A percentile compares a stretch with the other conserved stretches of the same genome.
Evolutionary conservation across 2,113 vertebrate genomes (phyloP).

Genomic region (Microtus pennsylvanicus): DNA sequence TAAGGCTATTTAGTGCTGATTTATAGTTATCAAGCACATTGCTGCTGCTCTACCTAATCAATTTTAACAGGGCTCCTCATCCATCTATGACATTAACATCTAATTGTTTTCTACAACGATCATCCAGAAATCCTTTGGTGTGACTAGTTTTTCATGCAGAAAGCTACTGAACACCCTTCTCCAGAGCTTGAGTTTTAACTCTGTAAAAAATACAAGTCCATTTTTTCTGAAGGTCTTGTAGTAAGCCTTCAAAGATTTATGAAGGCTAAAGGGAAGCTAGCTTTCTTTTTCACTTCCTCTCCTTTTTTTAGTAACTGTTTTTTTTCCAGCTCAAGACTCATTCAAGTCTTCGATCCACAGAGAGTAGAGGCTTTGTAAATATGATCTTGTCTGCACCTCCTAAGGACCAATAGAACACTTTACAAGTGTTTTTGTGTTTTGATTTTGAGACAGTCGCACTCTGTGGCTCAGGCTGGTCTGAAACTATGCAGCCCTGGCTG

Average conservation of each 20-base stretch:
- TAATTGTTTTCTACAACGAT: slow-evolving; percentile 27
- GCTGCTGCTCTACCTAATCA: not conserved
- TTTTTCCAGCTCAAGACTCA: slow-evolving; percentile 22
- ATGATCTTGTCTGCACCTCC: not conserved
- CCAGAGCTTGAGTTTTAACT: not conserved
- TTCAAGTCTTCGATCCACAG: not conserved
- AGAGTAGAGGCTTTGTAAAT: slow-evolving; percentile 17
- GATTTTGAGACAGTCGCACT: not conserved
- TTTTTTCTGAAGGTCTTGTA: slow-evolving; percentile 14
- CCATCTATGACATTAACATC: not conserved
- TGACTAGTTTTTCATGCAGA: slow-evolving; percentile 32
- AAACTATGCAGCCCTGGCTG: not conserved
- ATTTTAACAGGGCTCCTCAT: not conserved
- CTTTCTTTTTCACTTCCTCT: not conserved
- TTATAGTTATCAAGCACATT: not conserved
- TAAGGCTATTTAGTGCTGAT: slow-evolving; percentile 16
- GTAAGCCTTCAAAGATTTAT: not conserved
- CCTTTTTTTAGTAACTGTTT: not conserved
- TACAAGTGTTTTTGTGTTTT: not conserved
- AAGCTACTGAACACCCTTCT: not conserved
- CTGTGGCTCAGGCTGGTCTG: not conserved
- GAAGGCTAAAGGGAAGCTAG: slow-evolving; percentile 22
- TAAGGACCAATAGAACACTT: not conserved
- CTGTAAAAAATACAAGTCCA: not conserved
- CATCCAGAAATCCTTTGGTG: not conserved